These are phyloP conservation scores for Erebia palarica DNA, from an alignment of 2,888 invertebrate genomes.

Conservation along the genomic window DNA sequence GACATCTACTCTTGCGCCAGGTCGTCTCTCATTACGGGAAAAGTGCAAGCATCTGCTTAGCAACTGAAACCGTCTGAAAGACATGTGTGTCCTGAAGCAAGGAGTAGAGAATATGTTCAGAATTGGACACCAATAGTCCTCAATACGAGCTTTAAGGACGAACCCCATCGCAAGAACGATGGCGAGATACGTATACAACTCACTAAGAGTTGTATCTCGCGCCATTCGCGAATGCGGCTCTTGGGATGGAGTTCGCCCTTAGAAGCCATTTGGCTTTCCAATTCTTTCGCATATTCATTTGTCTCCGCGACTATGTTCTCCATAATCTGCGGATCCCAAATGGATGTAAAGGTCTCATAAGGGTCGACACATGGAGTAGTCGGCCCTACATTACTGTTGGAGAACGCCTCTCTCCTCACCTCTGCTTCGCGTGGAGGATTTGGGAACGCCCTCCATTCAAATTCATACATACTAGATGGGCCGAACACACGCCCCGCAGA, in stretches of 20 bases:
- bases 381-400: background rate
- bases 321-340: background rate
- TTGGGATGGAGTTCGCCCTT: background rate
- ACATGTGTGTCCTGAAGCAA: no score
- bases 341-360: background rate
- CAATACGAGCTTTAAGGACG: background rate
- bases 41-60: background rate
- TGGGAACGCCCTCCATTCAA: background rate
- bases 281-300: background rate
- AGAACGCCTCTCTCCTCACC: background rate
- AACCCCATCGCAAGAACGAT: background rate
- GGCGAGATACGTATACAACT: background rate
- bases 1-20: background rate
- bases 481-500: no score
- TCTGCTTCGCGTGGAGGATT: background rate
- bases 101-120: no score
- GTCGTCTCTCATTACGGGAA: accelerated
- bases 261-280: background rate
- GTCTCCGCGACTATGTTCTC: background rate
- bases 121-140: background rate
- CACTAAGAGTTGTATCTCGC: background rate
- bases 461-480: no score
- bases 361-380: background rate
- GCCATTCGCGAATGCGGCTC: background rate
- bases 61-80: background rate